Conservation (phyloP, 2,113 vertebrate species). For the Sceloporus tristichus region DNA sequence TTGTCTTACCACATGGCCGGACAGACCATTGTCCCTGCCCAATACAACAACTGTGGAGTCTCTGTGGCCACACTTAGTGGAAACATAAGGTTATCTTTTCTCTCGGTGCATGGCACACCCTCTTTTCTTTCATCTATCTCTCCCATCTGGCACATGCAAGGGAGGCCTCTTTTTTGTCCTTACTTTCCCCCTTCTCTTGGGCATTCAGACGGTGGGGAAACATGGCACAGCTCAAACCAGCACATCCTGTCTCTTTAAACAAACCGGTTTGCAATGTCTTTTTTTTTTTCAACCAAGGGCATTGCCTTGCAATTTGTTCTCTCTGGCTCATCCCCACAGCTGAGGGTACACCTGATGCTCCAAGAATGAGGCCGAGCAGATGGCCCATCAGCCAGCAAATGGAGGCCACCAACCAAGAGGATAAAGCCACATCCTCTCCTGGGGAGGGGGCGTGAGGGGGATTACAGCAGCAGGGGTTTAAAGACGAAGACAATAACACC, state of each 20-base stretch:
- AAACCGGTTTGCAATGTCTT: not conserved
- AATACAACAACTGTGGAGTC: not conserved
- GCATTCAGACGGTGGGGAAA: not conserved
- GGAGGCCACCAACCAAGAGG: constrained; percentile 7
- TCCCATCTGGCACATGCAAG: not conserved
- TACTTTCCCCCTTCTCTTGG: not conserved
- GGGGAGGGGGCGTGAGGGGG: constrained; percentile 3
- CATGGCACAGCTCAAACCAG: not conserved
- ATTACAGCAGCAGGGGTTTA: constrained; percentile 26
- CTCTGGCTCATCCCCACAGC: not conserved
- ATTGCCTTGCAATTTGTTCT: not conserved
- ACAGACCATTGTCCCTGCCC: not conserved
- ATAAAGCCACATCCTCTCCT: constrained; percentile 18
- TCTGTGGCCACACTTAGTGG: not conserved
- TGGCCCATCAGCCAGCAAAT: constrained; percentile 14
- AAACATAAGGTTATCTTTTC: not conserved
- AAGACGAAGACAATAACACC: constrained; percentile 15
- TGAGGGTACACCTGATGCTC: constrained; percentile 11
- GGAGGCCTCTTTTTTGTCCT: not conserved
- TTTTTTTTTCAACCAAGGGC: not conserved
- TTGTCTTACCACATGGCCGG: not conserved
- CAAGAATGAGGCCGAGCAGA: constrained; percentile 11
- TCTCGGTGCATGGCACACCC: not conserved
- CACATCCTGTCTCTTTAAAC: not conserved
- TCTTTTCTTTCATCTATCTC: not conserved